These are phyloP conservation scores for Hesperophylax magnus DNA, from an alignment of 1,140 invertebrate genomes.

Conservation along the genomic window DNA sequence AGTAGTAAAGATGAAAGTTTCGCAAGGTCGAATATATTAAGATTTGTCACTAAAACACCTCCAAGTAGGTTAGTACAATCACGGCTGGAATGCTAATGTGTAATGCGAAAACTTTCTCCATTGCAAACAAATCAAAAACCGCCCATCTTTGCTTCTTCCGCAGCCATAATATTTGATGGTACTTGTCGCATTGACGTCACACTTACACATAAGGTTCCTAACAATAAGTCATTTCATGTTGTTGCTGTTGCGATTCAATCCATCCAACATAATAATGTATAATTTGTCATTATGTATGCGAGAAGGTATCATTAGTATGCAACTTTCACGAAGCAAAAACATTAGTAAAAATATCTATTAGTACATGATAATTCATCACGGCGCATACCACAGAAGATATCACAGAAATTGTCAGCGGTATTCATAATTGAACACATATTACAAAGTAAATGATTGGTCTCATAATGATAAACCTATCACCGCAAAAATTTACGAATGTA, in stretches of 20 bases:
- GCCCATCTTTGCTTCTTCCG: not conserved
- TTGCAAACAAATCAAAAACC: not conserved
- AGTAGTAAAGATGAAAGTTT: conserved; percentile 25
- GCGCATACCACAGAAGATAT: too few relatives aligned
- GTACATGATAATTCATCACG: too few relatives aligned
- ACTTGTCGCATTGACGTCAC: conserved; percentile 10
- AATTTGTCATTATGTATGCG: too few relatives aligned
- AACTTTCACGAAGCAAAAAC: too few relatives aligned
- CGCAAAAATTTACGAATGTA: too few relatives aligned
- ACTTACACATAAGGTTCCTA: conserved; percentile 13
- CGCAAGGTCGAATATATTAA: conserved; percentile 49
- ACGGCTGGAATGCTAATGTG: conserved; percentile 31
- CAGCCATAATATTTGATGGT: not conserved
- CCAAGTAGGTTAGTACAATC: conserved; percentile 52
- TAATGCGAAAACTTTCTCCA: conserved; percentile 53
- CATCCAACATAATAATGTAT: too few relatives aligned
- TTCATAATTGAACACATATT: too few relatives aligned
- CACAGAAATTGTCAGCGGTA: too few relatives aligned
- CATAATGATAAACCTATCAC: too few relatives aligned
- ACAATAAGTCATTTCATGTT: not conserved
- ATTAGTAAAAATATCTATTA: too few relatives aligned
- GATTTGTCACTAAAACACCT: conserved; percentile 51
- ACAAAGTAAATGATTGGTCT: too few relatives aligned
- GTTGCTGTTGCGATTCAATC: not conserved
- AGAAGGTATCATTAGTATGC: too few relatives aligned